Evolutionary conservation across 2,797 vertebrate genomes (phyloP).

Genomic region (Salmo trutta): DNA sequence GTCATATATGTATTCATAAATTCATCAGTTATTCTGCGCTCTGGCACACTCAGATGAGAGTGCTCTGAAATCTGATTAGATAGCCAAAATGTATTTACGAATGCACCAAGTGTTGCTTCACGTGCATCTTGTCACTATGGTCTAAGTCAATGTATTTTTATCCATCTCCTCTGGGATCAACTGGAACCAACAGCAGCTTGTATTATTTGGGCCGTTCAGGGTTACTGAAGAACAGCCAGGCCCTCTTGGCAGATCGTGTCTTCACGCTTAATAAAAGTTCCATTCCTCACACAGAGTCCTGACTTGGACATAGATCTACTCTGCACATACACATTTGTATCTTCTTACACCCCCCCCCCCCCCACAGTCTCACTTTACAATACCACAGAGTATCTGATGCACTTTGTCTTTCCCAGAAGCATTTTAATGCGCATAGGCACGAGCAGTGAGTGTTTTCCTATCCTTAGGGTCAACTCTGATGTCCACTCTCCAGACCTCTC

Average conservation of each 20-base stretch:
- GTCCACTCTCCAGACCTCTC: slow-evolving; percentile 16
- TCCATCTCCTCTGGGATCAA: slow-evolving; percentile 28
- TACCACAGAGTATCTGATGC: background rate
- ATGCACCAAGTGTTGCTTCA: background rate
- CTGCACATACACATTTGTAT: background rate
- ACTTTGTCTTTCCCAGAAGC: too few species aligned
- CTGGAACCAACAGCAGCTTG: slow-evolving; percentile 28
- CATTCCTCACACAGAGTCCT: slow-evolving; percentile 18
- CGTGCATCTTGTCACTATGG: slow-evolving; percentile 10
- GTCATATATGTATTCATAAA: too few species aligned
- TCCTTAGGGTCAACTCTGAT: slow-evolving; percentile 2
- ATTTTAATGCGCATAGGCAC: too few species aligned
- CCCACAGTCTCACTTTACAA: background rate
- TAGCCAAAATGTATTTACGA: too few species aligned
- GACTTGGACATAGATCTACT: slow-evolving; percentile 10
- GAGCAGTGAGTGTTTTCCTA: background rate
- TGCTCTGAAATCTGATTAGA: too few species aligned
- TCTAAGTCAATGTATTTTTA: slow-evolving; percentile 26
- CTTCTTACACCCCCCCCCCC: background rate
- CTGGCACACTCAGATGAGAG: too few species aligned
- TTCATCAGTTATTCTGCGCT: too few species aligned
- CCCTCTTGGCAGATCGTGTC: slow-evolving; percentile 39
- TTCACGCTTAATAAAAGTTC: slow-evolving; percentile 29
- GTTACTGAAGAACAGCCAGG: slow-evolving; percentile 40
- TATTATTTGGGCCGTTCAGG: slow-evolving; percentile 21